Conservation (phyloP, 1,140 invertebrate species). For the Leptonema lineaticorne region DNA sequence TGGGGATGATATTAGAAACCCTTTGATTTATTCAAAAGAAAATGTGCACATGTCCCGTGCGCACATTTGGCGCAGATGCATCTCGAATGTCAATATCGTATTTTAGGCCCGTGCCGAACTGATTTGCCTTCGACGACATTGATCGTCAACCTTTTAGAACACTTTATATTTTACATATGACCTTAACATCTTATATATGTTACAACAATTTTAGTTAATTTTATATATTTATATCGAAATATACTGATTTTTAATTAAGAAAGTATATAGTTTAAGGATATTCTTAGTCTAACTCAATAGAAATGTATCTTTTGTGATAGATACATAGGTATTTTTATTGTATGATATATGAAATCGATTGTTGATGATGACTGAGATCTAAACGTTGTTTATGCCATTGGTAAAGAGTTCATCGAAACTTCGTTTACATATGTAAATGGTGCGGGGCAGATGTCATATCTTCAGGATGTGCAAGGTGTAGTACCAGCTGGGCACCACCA, state of each 20-base stretch:
- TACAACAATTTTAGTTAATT: too few species aligned
- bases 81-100: constrained; percentile 36
- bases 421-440: constrained; percentile 34
- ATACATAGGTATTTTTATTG: too few species aligned
- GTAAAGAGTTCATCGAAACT: constrained; percentile 29
- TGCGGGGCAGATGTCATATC: constrained; percentile 25
- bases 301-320: too few species aligned
- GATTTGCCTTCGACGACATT: background rate
- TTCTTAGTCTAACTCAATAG: too few species aligned
- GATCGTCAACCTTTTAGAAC: background rate
- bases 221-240: too few species aligned
- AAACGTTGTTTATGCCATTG: constrained; percentile 31
- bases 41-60: constrained; percentile 26
- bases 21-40: constrained; percentile 30
- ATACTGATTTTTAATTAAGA: too few species aligned
- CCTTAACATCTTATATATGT: too few species aligned
- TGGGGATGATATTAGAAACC: constrained; percentile 19
- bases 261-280: too few species aligned
- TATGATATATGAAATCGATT: too few species aligned
- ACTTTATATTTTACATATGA: background rate
- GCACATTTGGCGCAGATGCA: constrained; percentile 36
- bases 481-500: constrained; percentile 14
- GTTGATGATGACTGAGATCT: too few species aligned
- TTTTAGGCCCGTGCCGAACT: constrained; percentile 24
- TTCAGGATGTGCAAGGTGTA: constrained; percentile 32